These are phyloP conservation scores for Rhinophrynus dorsalis DNA, from an alignment of 2,797 vertebrate species.

Conservation along the genomic window DNA sequence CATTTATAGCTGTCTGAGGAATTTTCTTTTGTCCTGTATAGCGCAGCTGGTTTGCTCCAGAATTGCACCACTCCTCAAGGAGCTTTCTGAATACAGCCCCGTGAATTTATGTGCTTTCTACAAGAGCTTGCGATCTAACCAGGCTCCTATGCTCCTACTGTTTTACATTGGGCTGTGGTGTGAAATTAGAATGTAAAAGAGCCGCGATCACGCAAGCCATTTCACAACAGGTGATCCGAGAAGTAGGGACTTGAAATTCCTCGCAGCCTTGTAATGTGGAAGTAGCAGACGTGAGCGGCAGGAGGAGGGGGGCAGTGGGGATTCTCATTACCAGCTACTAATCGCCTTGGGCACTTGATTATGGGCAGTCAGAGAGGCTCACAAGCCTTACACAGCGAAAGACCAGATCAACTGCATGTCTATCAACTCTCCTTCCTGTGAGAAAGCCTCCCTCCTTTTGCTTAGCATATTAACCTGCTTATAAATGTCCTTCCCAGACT, in stretches of 20 bases:
- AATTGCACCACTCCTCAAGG: too few species aligned
- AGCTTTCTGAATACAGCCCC: too few species aligned
- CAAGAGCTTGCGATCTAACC: too few species aligned
- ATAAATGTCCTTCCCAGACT: conserved; percentile 33
- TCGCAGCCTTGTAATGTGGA: conserved; percentile 45
- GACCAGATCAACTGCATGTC: conserved; percentile 34
- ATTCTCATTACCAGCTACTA: conserved; percentile 58
- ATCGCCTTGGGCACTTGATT: conserved; percentile 58
- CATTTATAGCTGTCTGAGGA: too few species aligned
- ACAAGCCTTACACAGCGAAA: conserved; percentile 25
- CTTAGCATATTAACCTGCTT: conserved; percentile 24
- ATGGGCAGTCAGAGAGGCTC: conserved; percentile 53
- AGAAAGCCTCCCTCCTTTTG: conserved; percentile 9
- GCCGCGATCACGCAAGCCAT: conserved; percentile 22
- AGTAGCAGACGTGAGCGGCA: conserved; percentile 38
- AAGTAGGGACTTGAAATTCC: conserved; percentile 38
- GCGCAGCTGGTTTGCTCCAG: too few species aligned
- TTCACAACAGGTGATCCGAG: conserved; percentile 46
- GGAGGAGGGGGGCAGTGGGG: conserved; percentile 29
- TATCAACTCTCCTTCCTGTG: conserved; percentile 27
- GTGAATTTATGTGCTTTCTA: too few species aligned
- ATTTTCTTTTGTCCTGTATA: too few species aligned
- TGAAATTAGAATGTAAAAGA: not conserved
- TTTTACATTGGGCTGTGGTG: not conserved
- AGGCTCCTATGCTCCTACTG: too few species aligned